Evolutionary conservation across 2,797 vertebrate genomes (phyloP), one percentile per base, ranked within the genome.

Genomic region (Tenualosa ilisha): DNA sequence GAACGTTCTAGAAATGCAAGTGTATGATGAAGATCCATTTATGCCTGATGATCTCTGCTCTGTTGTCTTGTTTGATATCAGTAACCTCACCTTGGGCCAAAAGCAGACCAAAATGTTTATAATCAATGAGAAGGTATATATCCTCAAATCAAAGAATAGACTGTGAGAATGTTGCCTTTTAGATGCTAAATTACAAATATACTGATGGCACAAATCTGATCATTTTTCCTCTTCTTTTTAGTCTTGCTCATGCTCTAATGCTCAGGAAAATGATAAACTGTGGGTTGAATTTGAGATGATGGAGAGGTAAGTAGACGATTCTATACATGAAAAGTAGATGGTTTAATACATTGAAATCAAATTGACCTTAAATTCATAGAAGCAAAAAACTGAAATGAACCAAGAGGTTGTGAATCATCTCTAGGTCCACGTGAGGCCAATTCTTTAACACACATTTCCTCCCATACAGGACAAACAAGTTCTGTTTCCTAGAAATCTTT

Each of bases 261-360:
- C 91, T 81, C 82, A 97, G 96, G 89, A 81, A 15, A 89, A 92
- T 3, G 93, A 94, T 86, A 82, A 90, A 49, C 91, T 98, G 75
- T 94, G 96, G 65, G 92, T 97, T 81, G 96, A 96, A 46, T 97
- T 97, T 91, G 92, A 91, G 61, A 65, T 97, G 61, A 93, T 93
- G 91, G 87, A 91, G 84, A 93, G 96, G 97, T 98, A 91, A 96
- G 72, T 6, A 75, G 15, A 75, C 17, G 0, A 20, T 15, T 22
- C 15, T 46, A 15, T 68, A 61, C 22, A 26, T 68, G 9, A 68
- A 26, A 26, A 68, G 24, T 31, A 46, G 43, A 46, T 46, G 43
- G 43, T 15, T 15, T 8, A 65, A 65, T 61, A 61, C 26, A 53
- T 53, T 53, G 13, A 13, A 56, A 20, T 56, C 3, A 56, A 17